phyloP scores from a whole-genome alignment of 53 echinoderm and acorn worm genomes.

The Astropecten irregularis region DNA sequence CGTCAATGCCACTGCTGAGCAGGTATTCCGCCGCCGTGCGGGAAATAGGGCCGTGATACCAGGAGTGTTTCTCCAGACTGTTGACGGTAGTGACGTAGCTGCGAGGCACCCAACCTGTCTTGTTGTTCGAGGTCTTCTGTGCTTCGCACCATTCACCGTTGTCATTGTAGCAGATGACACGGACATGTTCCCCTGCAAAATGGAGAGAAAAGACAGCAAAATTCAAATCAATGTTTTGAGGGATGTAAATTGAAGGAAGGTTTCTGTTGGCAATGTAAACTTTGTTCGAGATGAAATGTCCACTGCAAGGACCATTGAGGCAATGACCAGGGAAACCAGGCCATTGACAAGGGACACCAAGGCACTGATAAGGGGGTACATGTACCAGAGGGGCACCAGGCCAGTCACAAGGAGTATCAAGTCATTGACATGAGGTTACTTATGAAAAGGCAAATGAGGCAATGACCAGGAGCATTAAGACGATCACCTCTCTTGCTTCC shows the following conservation, averaged over 20 bases:
- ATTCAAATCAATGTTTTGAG: background rate
- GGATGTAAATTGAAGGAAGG: too few relatives aligned
- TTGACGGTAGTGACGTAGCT: slow-evolving; percentile 89
- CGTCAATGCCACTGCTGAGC: slow-evolving; percentile 97
- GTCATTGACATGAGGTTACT: too few relatives aligned
- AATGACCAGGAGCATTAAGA: too few relatives aligned
- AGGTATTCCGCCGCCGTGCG: slow-evolving; percentile 96
- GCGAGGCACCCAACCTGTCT: slow-evolving; percentile 95
- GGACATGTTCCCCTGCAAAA: slow-evolving; percentile 81
- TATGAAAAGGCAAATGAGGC: too few relatives aligned
- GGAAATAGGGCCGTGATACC: slow-evolving; percentile 96
- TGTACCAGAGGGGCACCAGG: too few relatives aligned
- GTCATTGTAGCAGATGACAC: slow-evolving; percentile 88
- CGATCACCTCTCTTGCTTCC: too few relatives aligned
- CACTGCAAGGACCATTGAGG: background rate
- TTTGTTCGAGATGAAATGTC: background rate
- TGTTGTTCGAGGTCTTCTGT: slow-evolving; percentile 71
- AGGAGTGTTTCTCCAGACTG: slow-evolving; percentile 98
- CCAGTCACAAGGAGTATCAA: too few relatives aligned
- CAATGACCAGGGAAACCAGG: too few relatives aligned
- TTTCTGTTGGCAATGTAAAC: too few relatives aligned
- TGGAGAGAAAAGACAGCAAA: background rate
- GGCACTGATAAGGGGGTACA: too few relatives aligned
- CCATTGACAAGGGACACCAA: too few relatives aligned
- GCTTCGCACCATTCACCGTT: slow-evolving; percentile 95